Conservation (phyloP, 2,797 vertebrate species). For the Rhinatrema bivittatum region DNA sequence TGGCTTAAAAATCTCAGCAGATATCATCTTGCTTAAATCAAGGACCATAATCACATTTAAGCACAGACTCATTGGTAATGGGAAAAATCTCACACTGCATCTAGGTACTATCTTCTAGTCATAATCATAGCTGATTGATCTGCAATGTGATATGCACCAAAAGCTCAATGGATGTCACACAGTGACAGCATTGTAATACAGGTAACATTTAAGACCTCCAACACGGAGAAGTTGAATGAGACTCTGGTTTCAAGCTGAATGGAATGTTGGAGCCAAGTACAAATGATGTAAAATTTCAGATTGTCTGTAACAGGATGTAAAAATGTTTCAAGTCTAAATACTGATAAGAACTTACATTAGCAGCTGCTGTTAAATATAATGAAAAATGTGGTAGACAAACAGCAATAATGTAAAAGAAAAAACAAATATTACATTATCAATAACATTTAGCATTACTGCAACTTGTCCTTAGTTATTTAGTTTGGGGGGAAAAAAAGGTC, state of each 20-base stretch:
- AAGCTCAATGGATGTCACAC: constrained; percentile 78
- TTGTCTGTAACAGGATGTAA: constrained; percentile 41
- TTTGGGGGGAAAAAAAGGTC: too few species aligned
- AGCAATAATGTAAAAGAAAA: too few species aligned
- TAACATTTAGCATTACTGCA: too few species aligned
- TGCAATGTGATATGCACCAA: constrained; percentile 61
- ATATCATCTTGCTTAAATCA: constrained; percentile 37
- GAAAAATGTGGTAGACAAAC: not conserved
- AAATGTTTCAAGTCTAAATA: constrained; percentile 36
- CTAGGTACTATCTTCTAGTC: constrained; percentile 56
- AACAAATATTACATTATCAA: too few species aligned
- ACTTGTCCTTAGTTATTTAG: too few species aligned
- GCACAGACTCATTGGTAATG: constrained; percentile 44
- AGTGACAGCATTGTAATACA: constrained; percentile 80
- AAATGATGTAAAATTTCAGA: constrained; percentile 63
- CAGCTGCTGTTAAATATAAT: too few species aligned
- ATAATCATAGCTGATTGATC: constrained; percentile 63
- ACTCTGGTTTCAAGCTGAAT: constrained; percentile 56
- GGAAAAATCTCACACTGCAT: constrained; percentile 46
- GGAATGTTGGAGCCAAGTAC: constrained; percentile 69
- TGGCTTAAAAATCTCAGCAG: constrained; percentile 48
- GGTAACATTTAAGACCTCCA: constrained; percentile 58
- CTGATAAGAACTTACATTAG: too few species aligned
- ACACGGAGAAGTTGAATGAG: constrained; percentile 49
- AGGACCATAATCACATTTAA: constrained; percentile 59